These are phyloP conservation scores for Agrotis puta DNA, from an alignment of 2,888 invertebrate genomes.

Conservation along the genomic window DNA sequence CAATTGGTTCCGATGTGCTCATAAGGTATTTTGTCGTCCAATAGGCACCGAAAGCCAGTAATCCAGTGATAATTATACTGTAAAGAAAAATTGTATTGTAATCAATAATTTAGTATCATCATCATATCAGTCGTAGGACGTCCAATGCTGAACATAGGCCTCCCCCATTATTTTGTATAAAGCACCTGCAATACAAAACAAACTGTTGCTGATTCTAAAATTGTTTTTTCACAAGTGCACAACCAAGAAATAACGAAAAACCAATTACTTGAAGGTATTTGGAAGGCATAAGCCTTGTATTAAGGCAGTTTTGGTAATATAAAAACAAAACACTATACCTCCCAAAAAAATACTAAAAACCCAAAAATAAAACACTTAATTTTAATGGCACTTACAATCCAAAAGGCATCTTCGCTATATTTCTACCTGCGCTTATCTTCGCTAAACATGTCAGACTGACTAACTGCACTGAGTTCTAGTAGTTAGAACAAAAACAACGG, in stretches of 20 bases:
- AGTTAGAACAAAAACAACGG: slow-evolving; percentile 53
- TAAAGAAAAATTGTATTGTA: slow-evolving; percentile 7
- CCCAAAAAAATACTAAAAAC: too few relatives aligned
- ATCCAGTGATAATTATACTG: slow-evolving; percentile 81
- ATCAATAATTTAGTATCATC: background rate
- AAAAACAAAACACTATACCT: too few relatives aligned
- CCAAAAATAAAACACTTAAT: background rate
- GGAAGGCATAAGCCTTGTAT: too few relatives aligned
- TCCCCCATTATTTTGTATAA: too few relatives aligned
- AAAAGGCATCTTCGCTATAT: slow-evolving; percentile 73
- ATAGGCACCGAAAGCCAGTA: slow-evolving; percentile 83
- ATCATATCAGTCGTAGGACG: too few relatives aligned
- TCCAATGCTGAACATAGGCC: too few relatives aligned
- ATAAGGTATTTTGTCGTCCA: slow-evolving; percentile 77
- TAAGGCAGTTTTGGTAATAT: too few relatives aligned
- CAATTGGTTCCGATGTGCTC: slow-evolving; percentile 48
- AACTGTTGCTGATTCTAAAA: too few relatives aligned
- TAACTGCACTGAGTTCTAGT: slow-evolving; percentile 42
- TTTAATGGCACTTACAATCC: slow-evolving; percentile 77
- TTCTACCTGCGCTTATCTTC: slow-evolving; percentile 31
- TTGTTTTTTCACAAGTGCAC: background rate
- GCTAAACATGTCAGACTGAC: slow-evolving; percentile 51
- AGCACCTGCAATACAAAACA: too few relatives aligned
- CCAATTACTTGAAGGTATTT: slow-evolving; percentile 6
- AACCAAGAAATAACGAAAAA: background rate